Base-by-base conservation (phyloP, 2,113 vertebrate species). In the Cyanoderma ruficeps region DNA sequence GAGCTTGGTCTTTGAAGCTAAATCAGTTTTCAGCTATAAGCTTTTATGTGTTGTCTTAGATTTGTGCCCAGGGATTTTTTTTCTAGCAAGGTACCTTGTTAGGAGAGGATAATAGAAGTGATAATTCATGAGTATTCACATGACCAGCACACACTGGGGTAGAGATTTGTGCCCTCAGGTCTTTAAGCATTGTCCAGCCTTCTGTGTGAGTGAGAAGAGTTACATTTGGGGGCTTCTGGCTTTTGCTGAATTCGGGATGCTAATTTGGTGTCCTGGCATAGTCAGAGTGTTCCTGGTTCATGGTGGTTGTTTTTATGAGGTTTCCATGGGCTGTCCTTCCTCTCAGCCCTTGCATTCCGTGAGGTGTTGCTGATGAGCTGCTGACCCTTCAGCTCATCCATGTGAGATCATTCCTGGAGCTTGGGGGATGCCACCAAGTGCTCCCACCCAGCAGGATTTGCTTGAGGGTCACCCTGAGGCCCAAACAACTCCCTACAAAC, bases 341-440 rank as follows among this genome's bases (percentile, higher is more conserved):
- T 60, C 28, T 60, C 44, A 61, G 68, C 15, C 22, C 16, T 20
- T 35, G 14, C 24, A 5, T 49, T 10, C 35, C 1, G 4, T 69
- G 30, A 19, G 24, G 23, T 41, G 5, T 17, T 56, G 69, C 35
- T 85, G 52, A 9, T 42, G 49, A 76, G 8, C 49, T 37, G 59
- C 67, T 28, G 21, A 19, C 37, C 44, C 37, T 81, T 60, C 41
- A 44, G 30, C 6, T 61, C 11, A 16, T 46, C 53, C 1, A 0
- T 44, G 17, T 2, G 7, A 30, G 27, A 41, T 28, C 10, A 4
- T 83, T 60, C 47, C 52, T 4, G 2, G 24, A 33, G 15, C 13
- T n/a, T 14, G 10, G 22, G 23, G 31, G 42, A 57, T 6, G 21
- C 33, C 42, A 15, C 17, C 1, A 13, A 27, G 15, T 0, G 0